These are phyloP conservation scores for Mamestra configurata DNA, from an alignment of 1,140 invertebrate genomes.

Conservation along the genomic window DNA sequence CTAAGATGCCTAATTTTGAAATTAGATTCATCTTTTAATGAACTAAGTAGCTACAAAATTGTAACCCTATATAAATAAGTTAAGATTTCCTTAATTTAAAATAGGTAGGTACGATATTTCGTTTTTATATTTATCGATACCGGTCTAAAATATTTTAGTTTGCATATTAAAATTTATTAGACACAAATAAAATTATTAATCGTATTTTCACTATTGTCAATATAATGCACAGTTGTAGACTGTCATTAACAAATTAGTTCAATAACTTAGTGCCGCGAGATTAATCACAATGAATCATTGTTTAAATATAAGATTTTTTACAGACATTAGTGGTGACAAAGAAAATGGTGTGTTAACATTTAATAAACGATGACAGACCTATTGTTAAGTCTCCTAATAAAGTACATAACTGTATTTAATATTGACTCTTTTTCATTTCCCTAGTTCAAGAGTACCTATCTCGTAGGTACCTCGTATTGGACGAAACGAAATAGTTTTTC, in stretches of 20 bases:
- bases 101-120: conserved; percentile 46
- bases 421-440: conserved; percentile 54
- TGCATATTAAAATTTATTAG: conserved; percentile 29
- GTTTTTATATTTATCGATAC: conserved; percentile 26
- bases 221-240: conserved; percentile 56
- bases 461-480: neutral
- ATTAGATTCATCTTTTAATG: conserved; percentile 23
- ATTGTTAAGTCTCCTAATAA: conserved; percentile 85
- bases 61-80: conserved; percentile 32
- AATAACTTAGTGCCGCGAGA: conserved; percentile 47
- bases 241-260: conserved; percentile 53
- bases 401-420: conserved; percentile 81
- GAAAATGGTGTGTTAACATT: conserved; percentile 77
- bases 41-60: conserved; percentile 43
- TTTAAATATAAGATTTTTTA: conserved; percentile 77
- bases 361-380: conserved; percentile 77
- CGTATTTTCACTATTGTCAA: conserved; percentile 24
- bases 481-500: neutral
- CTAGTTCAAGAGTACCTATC: neutral
- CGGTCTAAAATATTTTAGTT: conserved; percentile 31
- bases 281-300: conserved; percentile 51
- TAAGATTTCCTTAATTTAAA: conserved; percentile 38
- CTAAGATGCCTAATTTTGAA: conserved; percentile 40
- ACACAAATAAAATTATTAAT: conserved; percentile 27
- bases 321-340: conserved; percentile 74